Base-by-base conservation (phyloP, 2,797 vertebrate genomes). In the Columba guinea region DNA sequence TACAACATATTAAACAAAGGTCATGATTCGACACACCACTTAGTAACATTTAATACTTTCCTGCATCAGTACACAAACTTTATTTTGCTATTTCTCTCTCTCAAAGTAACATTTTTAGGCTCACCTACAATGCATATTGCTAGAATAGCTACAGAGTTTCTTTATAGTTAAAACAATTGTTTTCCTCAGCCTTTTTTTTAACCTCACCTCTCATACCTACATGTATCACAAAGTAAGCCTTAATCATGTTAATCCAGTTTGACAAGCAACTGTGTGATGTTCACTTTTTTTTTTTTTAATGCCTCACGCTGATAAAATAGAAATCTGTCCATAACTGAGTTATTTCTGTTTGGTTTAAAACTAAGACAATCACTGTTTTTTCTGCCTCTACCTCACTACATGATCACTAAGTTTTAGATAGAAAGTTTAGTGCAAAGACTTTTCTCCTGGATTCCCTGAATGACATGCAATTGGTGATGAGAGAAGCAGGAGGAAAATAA, bases 381-480 rank as follows among this genome's bases (percentile, higher is more conserved):
- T 23, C 13, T 20, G 64, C 18, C 55, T 78, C 75, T 69, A 70
- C 28, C 35, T 52, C 35, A 53, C 30, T 35, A 60, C 2, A 24
- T 12, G 14, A 62, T 30, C 55, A 34, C 15, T 28, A 39, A 24
- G 18, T 53, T 58, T 49, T 35, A 70, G 1, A 3, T 0, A 51
- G 3, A 3, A 35, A 26, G 10, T 18, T 18, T 34, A 30, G 4
- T 4, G 17, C 18, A 71, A 69, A 87, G 32, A 14, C 11, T 51
- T 63, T 71, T 34, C 9, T 32, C 8, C 37, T 5, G 3, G 9
- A 59, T 85, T 77, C 46, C 37, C 2, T 16, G 2, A 83, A 20
- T 6, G 15, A 35, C 18, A 44, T 0, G 4, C 14, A 62, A n/a
- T 0, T 27, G 13, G 18, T 41, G 11, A 58, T 9, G 8, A 5